Conservation (phyloP, 2,113 vertebrate genomes). For the Astur gentilis region DNA sequence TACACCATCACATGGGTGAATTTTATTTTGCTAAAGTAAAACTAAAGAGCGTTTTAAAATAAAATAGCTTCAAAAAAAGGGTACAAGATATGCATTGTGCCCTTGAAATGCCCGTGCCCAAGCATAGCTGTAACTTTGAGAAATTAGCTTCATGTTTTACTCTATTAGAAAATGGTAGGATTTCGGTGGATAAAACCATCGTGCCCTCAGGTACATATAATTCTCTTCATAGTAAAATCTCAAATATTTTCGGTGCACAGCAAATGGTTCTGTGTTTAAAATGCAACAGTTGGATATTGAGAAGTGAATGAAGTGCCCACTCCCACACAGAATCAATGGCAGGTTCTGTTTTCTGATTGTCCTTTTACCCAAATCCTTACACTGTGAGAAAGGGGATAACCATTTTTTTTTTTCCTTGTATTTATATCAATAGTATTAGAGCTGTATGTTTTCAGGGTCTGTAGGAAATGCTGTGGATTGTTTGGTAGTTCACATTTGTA, state of each 20-base stretch:
- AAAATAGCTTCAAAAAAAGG: neutral
- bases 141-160: neutral
- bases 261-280: neutral
- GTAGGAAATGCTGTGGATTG: neutral
- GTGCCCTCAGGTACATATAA: neutral
- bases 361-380: neutral
- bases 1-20: neutral
- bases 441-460: neutral
- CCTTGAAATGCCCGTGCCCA: neutral
- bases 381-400: no score
- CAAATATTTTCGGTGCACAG: neutral
- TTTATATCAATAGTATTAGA: neutral
- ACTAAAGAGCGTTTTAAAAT: neutral
- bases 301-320: neutral
- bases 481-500: neutral
- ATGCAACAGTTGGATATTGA: neutral
- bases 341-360: neutral
- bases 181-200: neutral
- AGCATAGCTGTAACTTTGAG: neutral
- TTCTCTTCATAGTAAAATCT: neutral
- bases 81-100: neutral
- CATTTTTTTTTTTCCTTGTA: fast-evolving
- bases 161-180: neutral
- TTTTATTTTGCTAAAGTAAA: neutral
- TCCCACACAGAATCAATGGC: fast-evolving